Conservation (phyloP, 2,888 invertebrate genomes). For the Drosophila longiperda region DNA sequence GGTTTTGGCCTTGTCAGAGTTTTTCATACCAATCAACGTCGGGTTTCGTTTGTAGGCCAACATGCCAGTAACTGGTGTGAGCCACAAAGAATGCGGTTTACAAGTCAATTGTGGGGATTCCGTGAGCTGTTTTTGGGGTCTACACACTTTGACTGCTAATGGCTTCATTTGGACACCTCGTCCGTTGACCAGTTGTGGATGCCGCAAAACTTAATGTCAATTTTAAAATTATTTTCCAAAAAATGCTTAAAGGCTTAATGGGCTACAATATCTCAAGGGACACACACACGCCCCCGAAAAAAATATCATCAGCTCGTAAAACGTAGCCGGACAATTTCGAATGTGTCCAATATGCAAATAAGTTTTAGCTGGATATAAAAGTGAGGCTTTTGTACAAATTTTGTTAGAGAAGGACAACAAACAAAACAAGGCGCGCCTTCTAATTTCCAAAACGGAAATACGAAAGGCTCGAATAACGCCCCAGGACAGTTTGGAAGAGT, state of each 20-base stretch:
- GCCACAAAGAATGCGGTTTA: conserved; percentile 44
- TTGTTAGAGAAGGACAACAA: conserved; percentile 47
- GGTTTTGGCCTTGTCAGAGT: not conserved
- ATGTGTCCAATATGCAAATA: conserved; percentile 75
- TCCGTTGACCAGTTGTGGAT: not conserved
- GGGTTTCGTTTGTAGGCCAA: conserved; percentile 39
- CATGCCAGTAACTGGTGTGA: conserved; percentile 32
- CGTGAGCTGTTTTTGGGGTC: not conserved
- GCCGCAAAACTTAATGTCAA: conserved; percentile 56
- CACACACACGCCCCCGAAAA: not conserved
- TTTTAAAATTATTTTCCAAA: conserved; percentile 48
- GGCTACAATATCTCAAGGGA: conserved; percentile 22
- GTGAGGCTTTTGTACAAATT: conserved; percentile 71
- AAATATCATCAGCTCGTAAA: conserved; percentile 41
- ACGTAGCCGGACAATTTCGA: conserved; percentile 20
- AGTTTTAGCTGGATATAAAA: conserved; percentile 43
- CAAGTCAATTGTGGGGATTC: conserved; percentile 45
- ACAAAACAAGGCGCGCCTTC: conserved; percentile 48
- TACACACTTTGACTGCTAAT: conserved; percentile 53
- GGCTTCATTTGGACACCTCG: conserved; percentile 61
- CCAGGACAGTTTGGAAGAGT: conserved; percentile 14
- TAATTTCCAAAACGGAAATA: conserved; percentile 78
- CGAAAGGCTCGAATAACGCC: conserved; percentile 69
- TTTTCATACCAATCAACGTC: conserved; percentile 61
- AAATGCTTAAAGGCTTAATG: conserved; percentile 47